Base-by-base conservation (phyloP, 2,113 vertebrate species). In the Elaphurus davidianus region DNA sequence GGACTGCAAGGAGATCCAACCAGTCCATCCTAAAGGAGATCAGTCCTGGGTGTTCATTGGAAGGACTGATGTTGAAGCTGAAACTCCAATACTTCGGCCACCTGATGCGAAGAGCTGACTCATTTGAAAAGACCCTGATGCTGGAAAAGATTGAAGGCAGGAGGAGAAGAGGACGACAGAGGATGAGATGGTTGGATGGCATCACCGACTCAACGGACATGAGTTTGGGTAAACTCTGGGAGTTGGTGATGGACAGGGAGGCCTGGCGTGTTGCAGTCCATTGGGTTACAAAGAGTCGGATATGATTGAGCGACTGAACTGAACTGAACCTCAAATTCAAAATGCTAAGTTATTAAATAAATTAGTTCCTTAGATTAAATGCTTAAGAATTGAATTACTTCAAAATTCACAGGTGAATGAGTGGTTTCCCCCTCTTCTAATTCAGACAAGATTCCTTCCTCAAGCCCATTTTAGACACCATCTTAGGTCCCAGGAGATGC, bases 341-440 rank as follows among this genome's bases (percentile, higher is more conserved):
- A 92, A 95, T 28, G 30, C 45, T 88, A 71, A 71, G 40, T 45
- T 87, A 84, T 67, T 52, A 60, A 96, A 67, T 67, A n/a, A 88
- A 55, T 71, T 47, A 21, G 43, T 89, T 89, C 87, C 40, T 96
- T 87, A 71, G 33, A 57, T 36, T 82, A 57, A 79, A 71, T 52
- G 78, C 52, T 81, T 92, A 59, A 95, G 23, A 85, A 93, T 47
- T 76, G 95, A 89, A 94, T 97, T 62, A 28, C 40, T 93, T 86
- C 60, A 94, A 50, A 93, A 91, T 67, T 94, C n/a, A 94, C 1
- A 90, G 43, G 33, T 83, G 43, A 92, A 83, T 89, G 28, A 97
- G 55, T 87, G 36, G n/a, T 9, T 82, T 87, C 43, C 55, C 28
- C 28, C n/a, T 67, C 76, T 62, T 36, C 55, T 81, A 64, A 81